phyloP scores from a whole-genome alignment of 2,113 vertebrate species.

The Bungarus multicinctus region DNA sequence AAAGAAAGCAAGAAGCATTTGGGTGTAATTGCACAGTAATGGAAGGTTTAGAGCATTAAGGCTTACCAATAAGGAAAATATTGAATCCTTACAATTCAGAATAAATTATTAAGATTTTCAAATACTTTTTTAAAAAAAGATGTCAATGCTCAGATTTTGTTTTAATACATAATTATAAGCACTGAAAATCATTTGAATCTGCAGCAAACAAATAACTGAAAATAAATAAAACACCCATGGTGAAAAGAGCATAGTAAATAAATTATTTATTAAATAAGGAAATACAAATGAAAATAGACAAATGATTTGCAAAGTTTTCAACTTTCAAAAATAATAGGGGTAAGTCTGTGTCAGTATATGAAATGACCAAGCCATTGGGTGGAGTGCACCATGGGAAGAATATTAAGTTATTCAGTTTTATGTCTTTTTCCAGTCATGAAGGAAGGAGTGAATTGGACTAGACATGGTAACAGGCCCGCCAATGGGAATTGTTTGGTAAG shows the following conservation, averaged over 20 bases:
- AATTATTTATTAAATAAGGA: neutral
- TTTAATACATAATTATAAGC: neutral
- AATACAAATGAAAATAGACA: neutral
- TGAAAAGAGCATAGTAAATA: neutral
- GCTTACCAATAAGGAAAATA: neutral
- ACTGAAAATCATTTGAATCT: neutral
- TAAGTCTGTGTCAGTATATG: neutral
- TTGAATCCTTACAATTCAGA: neutral
- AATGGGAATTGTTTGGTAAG: too few species aligned
- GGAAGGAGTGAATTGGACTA: too few species aligned
- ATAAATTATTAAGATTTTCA: neutral
- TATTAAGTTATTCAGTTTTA: too few species aligned
- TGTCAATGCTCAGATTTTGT: neutral
- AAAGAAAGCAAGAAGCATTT: neutral
- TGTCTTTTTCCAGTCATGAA: too few species aligned
- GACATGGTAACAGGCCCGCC: too few species aligned
- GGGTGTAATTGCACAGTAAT: neutral
- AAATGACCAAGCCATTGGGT: too few species aligned
- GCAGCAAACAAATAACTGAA: neutral
- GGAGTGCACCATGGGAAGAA: too few species aligned
- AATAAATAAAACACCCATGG: neutral
- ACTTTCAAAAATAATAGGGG: neutral
- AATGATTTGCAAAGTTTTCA: neutral
- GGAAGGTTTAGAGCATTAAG: rapidly evolving
- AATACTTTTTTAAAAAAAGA: too few species aligned